Conservation (phyloP, 1,140 invertebrate species). For the Matsumurasca onukii region DNA sequence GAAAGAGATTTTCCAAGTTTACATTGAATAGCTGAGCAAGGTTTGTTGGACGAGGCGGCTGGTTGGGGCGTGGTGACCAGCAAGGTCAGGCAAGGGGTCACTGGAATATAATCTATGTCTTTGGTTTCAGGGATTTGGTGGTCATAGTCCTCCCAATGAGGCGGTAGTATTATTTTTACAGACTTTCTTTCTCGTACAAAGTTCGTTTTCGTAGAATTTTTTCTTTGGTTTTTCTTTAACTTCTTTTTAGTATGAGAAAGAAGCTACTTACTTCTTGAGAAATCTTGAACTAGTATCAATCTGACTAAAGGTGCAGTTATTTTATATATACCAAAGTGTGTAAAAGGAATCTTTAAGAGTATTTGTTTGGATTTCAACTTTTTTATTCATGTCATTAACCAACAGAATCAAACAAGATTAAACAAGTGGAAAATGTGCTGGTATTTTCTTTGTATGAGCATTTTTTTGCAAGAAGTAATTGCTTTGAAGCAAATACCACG, state of each 20-base stretch:
- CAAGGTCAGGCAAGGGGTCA: background rate
- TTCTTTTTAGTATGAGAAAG: constrained; percentile 34
- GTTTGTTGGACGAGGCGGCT: too few species aligned
- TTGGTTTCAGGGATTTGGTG: constrained; percentile 62
- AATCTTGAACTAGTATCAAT: constrained; percentile 28
- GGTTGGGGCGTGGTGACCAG: background rate
- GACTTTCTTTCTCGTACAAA: constrained; percentile 47
- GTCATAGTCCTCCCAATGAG: constrained; percentile 62
- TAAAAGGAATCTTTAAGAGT: background rate
- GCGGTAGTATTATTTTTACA: constrained; percentile 53
- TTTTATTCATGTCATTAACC: too few species aligned
- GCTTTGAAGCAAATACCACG: too few species aligned
- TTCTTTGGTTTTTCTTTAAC: constrained; percentile 24
- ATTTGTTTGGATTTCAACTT: too few species aligned
- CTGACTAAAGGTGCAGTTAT: background rate
- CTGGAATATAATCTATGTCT: constrained; percentile 39
- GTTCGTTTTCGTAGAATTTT: constrained; percentile 38
- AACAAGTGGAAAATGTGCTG: too few species aligned
- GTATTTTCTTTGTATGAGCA: too few species aligned
- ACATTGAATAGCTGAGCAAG: too few species aligned
- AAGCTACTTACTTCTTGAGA: constrained; percentile 19
- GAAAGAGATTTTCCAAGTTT: too few species aligned
- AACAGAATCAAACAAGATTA: too few species aligned
- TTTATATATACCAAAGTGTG: background rate
- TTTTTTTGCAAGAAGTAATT: too few species aligned